Conservation (phyloP, 92 coral and sea anemone genomes). For the Palythoa caribaeorum region DNA sequence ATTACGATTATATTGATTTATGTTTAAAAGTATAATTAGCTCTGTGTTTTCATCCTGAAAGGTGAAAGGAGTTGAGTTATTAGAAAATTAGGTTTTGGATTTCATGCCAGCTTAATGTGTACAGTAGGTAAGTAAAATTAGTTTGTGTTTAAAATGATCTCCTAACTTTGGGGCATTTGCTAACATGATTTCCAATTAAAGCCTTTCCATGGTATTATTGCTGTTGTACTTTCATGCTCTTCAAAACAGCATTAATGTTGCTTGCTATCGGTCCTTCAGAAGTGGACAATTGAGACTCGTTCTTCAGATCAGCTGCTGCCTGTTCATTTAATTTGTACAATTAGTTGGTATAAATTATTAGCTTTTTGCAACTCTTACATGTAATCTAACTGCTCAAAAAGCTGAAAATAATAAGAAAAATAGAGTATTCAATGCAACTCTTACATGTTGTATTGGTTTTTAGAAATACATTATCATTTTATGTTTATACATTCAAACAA, state of each 20-base stretch:
- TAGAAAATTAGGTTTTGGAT: neutral
- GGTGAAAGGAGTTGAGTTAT: neutral
- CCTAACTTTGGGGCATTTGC: constrained; percentile 25
- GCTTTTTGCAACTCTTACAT: too few species aligned
- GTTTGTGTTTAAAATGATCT: neutral
- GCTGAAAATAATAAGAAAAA: too few species aligned
- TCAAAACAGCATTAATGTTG: constrained; percentile 10
- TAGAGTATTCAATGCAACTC: too few species aligned
- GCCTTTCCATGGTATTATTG: constrained; percentile 43
- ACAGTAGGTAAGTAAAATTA: neutral
- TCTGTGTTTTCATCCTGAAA: neutral
- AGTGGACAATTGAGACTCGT: constrained; percentile 3
- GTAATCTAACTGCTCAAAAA: too few species aligned
- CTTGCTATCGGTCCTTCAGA: constrained; percentile 26
- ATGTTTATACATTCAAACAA: neutral
- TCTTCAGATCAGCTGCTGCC: constrained; percentile 33
- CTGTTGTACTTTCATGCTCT: constrained; percentile 29
- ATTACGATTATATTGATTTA: too few species aligned
- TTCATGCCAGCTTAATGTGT: neutral
- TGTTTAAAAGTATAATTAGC: too few species aligned
- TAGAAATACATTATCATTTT: neutral
- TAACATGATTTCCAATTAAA: neutral
- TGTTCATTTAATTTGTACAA: constrained; percentile 29
- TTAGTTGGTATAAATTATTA: neutral
- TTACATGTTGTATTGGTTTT: neutral